Evolutionary conservation across 2,888 invertebrate species (phyloP).

Genomic region (Cantharis nigra): DNA sequence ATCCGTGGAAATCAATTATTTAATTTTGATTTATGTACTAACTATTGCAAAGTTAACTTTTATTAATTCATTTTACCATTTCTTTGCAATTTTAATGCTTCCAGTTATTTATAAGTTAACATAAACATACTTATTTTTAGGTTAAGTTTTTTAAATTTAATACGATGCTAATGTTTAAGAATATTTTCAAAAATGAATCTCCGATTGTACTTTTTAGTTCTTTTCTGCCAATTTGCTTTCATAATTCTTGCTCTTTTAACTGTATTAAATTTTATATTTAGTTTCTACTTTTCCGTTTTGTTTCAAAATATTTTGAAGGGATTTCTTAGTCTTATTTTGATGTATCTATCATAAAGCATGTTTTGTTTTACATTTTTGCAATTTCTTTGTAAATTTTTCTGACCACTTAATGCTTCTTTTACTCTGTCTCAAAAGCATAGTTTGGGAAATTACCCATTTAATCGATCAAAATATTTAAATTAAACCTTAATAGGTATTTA

Average conservation of each 20-base stretch:
- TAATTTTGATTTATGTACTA: neutral
- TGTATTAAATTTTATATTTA: neutral
- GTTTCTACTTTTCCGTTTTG: neutral
- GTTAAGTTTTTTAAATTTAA: neutral
- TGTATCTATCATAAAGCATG: too few relatives aligned
- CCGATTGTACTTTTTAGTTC: neutral
- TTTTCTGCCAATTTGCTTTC: neutral
- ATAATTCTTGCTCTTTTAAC: neutral
- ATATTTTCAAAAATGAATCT: neutral
- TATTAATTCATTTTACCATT: neutral
- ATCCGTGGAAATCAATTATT: conserved; percentile 23
- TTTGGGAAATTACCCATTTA: neutral
- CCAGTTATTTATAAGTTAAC: neutral
- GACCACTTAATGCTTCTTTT: neutral
- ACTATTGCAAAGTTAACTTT: neutral
- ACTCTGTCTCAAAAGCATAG: neutral
- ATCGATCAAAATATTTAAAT: neutral
- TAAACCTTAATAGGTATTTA: neutral
- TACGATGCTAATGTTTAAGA: neutral
- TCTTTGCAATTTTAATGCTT: neutral
- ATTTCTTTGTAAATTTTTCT: too few relatives aligned
- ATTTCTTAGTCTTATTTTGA: too few relatives aligned
- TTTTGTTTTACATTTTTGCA: neutral
- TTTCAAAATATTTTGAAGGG: neutral
- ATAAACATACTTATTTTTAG: neutral